These are phyloP conservation scores for Tylochromis polylepis DNA, from an alignment of 2,113 vertebrate genomes.

Conservation along the genomic window DNA sequence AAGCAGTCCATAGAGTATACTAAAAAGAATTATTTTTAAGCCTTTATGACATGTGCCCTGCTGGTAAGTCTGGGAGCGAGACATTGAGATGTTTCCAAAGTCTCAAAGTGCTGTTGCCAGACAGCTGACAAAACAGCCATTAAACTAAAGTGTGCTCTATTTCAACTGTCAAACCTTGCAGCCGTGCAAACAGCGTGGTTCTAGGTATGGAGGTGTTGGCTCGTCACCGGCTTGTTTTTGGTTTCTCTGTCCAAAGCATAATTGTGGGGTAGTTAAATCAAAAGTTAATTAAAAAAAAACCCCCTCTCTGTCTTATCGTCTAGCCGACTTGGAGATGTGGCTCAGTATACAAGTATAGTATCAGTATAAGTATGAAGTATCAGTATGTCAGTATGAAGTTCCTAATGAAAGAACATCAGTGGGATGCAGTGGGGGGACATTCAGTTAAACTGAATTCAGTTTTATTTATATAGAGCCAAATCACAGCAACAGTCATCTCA, in stretches of 20 bases:
- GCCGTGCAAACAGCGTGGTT: not conserved
- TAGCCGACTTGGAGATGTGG: not conserved
- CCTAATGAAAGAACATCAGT: not conserved
- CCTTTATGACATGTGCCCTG: not conserved
- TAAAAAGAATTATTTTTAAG: not conserved
- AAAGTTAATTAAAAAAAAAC: fast-evolving
- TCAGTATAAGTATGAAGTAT: not conserved
- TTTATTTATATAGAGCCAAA: not conserved
- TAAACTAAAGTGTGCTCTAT: not conserved
- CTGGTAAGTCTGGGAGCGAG: not conserved
- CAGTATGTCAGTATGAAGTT: not conserved
- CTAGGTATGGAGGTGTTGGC: not conserved
- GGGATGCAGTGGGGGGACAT: not conserved
- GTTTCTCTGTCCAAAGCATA: not conserved
- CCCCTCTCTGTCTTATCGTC: not conserved
- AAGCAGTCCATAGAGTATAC: not conserved
- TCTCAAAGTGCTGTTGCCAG: not conserved
- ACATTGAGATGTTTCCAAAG: not conserved
- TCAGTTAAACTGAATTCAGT: not conserved
- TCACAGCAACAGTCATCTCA: not conserved
- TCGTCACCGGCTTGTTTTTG: not conserved
- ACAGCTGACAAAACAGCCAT: not conserved
- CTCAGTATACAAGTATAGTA: not conserved
- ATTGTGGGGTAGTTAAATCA: not conserved
- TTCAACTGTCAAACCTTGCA: not conserved